These are phyloP conservation scores for Timema cristinae DNA, from an alignment of 2,888 invertebrate species.

Conservation along the genomic window DNA sequence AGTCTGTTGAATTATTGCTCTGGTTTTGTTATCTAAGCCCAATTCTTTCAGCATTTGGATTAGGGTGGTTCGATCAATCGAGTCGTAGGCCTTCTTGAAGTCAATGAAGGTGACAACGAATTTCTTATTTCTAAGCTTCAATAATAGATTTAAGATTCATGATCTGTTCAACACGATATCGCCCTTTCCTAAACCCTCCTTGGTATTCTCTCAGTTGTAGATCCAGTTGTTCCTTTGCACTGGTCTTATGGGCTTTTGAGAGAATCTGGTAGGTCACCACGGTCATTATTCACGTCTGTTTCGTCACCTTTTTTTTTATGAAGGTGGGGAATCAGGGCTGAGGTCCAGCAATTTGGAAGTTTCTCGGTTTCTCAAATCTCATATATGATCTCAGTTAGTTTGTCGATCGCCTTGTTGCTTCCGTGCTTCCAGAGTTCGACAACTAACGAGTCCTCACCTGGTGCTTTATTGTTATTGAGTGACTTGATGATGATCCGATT, in stretches of 20 bases:
- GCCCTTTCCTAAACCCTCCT: neutral
- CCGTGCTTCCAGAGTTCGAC: too few relatives aligned
- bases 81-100: neutral
- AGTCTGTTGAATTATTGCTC: neutral
- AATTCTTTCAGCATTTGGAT: slow-evolving; percentile 8
- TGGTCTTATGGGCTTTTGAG: neutral
- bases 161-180: neutral
- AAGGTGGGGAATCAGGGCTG: too few relatives aligned
- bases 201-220: too few relatives aligned
- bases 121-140: slow-evolving; percentile 6
- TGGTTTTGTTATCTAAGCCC: slow-evolving; percentile 1
- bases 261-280: neutral
- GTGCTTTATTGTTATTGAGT: too few relatives aligned
- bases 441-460: too few relatives aligned
- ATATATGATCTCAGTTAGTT: too few relatives aligned
- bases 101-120: neutral
- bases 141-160: slow-evolving; percentile 1
- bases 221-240: neutral
- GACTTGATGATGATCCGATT: too few relatives aligned
- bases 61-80: neutral
- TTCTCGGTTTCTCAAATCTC: too few relatives aligned
- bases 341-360: too few relatives aligned
- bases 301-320: too few relatives aligned
- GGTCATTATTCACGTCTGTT: too few relatives aligned
- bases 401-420: too few relatives aligned